A percentile compares a stretch with the other conserved stretches of the same genome.
phyloP scores from a whole-genome alignment of 2,113 vertebrate species.

The Hemichromis elongatus region DNA sequence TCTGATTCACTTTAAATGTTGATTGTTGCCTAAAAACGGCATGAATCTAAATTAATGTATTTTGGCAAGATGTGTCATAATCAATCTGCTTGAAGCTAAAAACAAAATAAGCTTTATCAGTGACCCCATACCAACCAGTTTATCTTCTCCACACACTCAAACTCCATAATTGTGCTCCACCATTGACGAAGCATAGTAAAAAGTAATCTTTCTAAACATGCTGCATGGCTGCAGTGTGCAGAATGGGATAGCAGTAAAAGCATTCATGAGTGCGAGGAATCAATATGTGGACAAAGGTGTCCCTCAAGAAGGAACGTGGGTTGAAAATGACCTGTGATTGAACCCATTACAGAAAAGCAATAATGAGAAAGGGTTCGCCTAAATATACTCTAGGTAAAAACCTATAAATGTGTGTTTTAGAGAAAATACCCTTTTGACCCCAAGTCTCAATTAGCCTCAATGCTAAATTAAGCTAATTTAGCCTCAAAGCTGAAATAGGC shows the following conservation, averaged over 20 bases:
- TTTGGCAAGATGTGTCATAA: neutral
- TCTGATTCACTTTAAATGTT: neutral
- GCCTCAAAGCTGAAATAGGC: neutral
- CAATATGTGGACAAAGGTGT: conserved; percentile 21
- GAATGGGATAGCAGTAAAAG: conserved; percentile 1
- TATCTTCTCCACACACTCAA: neutral
- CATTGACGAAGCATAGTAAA: neutral
- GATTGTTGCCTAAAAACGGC: neutral
- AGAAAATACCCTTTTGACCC: neutral
- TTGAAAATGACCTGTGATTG: neutral
- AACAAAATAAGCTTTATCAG: neutral
- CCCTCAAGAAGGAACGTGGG: neutral
- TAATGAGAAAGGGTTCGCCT: neutral
- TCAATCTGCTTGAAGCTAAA: neutral
- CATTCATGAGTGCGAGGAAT: neutral
- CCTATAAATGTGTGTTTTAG: neutral
- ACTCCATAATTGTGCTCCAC: neutral
- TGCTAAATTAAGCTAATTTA: neutral
- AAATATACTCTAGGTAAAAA: neutral
- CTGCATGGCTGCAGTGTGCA: neutral
- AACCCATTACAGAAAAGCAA: neutral
- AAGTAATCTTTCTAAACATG: neutral
- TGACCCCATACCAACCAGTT: neutral
- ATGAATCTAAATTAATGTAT: neutral
- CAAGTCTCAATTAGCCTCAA: neutral